Conservation (phyloP, 1,140 invertebrate genomes). For the Philotrypesis tridentata region DNA sequence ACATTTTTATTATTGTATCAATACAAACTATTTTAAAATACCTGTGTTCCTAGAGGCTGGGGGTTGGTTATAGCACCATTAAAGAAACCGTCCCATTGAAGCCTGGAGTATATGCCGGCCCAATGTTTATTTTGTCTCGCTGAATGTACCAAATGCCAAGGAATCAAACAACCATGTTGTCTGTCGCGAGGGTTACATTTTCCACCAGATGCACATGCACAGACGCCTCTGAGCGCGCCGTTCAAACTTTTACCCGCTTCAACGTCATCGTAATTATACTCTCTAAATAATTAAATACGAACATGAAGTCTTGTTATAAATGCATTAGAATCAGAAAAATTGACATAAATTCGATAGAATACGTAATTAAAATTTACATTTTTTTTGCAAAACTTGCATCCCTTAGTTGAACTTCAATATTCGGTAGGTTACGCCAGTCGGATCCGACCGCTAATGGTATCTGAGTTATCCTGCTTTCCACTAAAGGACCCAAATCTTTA, state of each 20-base stretch:
- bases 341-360: not conserved
- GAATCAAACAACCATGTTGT: constrained; percentile 89
- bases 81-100: constrained; percentile 91
- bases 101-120: constrained; percentile 82
- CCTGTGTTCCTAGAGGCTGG: constrained; percentile 91
- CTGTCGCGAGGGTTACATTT: constrained; percentile 82
- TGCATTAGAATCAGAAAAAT: not conserved
- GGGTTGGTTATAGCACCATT: constrained; percentile 91
- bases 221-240: constrained; percentile 84
- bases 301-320: not conserved
- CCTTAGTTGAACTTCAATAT: constrained; percentile 79
- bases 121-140: constrained; percentile 90
- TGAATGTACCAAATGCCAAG: constrained; percentile 94
- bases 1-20: not conserved
- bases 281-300: not conserved
- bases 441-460: constrained; percentile 85
- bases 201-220: constrained; percentile 80
- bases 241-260: constrained; percentile 77
- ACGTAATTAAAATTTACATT: constrained; percentile 72
- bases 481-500: constrained; percentile 87
- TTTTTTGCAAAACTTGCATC: constrained; percentile 81
- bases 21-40: constrained; percentile 10
- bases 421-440: constrained; percentile 92
- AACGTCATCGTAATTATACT: constrained; percentile 79
- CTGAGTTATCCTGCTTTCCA: constrained; percentile 84